Evolutionary conservation across 2,797 vertebrate species (phyloP), one percentile per base, ranked within the genome.

Genomic region (Alectoris magna): DNA sequence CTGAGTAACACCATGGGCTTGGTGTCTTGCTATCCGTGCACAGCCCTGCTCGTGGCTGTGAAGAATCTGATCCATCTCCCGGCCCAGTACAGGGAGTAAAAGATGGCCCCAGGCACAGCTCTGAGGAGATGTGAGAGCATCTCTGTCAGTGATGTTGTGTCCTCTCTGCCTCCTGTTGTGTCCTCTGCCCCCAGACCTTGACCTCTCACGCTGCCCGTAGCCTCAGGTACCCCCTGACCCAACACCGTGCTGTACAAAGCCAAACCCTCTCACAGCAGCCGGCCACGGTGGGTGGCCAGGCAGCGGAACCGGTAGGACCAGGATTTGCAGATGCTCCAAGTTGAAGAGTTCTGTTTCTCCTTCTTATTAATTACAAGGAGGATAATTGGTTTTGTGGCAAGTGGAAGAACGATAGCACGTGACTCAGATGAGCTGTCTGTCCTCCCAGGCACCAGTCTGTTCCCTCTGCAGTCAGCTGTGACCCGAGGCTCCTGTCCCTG

Each of bases 251-350:
- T 59, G 58, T 23, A 36, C 18, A 34, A 34, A 59, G 58, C 58
- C 34, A 23, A 59, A 23, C n/a, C 56, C 12, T 59, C n/a, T 13
- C 5, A 8, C 56, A 59, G n/a, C 21, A 34, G 56, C n/a, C 21
- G 23, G 34, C 34, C 22, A 10, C 6, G 34, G 58, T 9, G 22
- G 56, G 56, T 23, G n/a, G 13, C 56, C 9, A 22, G n/a, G n/a
- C 56, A 59, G 56, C n/a, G 23, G 56, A 21, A 59, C 13, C 56
- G 6, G n/a, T 2, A 34, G 77, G 70, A 4, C 76, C 46, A 67
- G 70, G 67, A 39, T 84, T 46, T 87, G 59, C 76, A 94, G 90
- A 34, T 93, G 88, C 63, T 91, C 29, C n/a, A 64, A 71, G 59
- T 81, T 86, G 44, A 55, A 63, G 43, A 21, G 12, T 51, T 86